phyloP scores from a whole-genome alignment of 2,113 vertebrate species.

The Motacilla tschutschensis region DNA sequence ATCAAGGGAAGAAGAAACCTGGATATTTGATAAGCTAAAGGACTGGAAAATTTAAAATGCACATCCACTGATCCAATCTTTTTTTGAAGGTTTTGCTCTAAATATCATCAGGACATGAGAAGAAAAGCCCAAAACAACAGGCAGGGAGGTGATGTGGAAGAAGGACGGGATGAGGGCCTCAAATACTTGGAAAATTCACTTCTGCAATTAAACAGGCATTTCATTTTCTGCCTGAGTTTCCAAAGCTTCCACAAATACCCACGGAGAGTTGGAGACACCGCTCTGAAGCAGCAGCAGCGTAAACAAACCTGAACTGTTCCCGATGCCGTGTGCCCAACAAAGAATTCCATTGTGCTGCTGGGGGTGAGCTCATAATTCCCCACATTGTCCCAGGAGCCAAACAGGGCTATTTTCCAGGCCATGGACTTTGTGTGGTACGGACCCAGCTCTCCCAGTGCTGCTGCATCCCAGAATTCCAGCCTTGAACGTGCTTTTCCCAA shows the following conservation, averaged over 20 bases:
- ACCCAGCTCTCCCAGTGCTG: neutral
- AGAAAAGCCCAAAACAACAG: neutral
- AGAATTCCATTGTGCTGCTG: neutral
- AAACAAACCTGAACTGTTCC: slow-evolving; percentile 42
- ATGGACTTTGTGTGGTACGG: accelerated
- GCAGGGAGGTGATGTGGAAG: neutral
- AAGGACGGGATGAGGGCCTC: neutral
- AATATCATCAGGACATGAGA: neutral
- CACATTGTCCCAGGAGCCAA: neutral
- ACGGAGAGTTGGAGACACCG: neutral
- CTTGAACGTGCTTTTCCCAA: accelerated
- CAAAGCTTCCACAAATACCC: slow-evolving; percentile 1
- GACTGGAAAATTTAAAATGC: neutral
- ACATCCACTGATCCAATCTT: neutral
- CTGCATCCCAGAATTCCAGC: neutral
- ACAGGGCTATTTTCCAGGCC: accelerated
- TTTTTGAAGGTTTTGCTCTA: neutral
- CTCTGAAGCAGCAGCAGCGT: neutral
- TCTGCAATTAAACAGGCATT: neutral
- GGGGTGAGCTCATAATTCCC: neutral
- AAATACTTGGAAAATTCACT: neutral
- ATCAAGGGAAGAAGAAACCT: neutral
- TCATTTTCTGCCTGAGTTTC: slow-evolving; percentile 33
- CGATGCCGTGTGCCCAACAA: neutral
- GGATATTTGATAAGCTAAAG: neutral